Conservation (phyloP, 2,113 vertebrate genomes). For the Oxyruncus cristatus region DNA sequence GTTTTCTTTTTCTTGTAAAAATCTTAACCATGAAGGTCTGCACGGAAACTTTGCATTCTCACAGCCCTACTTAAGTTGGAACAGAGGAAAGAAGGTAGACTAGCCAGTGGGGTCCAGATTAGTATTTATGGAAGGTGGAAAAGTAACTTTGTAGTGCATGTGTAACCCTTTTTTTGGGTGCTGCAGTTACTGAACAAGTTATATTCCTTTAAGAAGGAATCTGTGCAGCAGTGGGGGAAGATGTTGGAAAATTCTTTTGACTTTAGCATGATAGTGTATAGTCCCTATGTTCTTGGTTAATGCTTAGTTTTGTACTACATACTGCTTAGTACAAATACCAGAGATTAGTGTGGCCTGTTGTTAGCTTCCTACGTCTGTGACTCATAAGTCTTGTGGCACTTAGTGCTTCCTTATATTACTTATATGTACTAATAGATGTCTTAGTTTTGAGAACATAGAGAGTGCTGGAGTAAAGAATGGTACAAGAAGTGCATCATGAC, state of each 20-base stretch:
- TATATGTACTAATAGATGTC: background rate
- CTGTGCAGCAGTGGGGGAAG: background rate
- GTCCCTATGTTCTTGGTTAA: background rate
- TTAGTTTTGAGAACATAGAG: background rate
- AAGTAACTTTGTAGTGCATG: background rate
- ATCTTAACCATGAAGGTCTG: background rate
- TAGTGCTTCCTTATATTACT: background rate
- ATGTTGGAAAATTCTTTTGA: background rate
- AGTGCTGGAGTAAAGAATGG: background rate
- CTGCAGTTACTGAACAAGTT: background rate
- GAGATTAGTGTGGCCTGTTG: background rate
- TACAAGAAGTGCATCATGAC: background rate
- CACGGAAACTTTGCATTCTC: background rate
- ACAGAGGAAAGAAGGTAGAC: background rate
- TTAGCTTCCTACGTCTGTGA: background rate
- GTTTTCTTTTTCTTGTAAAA: background rate
- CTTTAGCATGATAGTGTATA: background rate
- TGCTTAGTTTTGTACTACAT: background rate
- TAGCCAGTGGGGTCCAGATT: background rate
- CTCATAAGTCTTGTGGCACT: background rate
- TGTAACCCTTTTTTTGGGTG: background rate
- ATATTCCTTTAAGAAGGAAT: background rate
- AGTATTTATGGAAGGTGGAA: background rate
- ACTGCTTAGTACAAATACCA: background rate
- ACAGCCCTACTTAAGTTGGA: background rate